These are phyloP conservation scores for Oscheius sp. DNA, from an alignment of 2,888 invertebrate species.

Conservation along the genomic window DNA sequence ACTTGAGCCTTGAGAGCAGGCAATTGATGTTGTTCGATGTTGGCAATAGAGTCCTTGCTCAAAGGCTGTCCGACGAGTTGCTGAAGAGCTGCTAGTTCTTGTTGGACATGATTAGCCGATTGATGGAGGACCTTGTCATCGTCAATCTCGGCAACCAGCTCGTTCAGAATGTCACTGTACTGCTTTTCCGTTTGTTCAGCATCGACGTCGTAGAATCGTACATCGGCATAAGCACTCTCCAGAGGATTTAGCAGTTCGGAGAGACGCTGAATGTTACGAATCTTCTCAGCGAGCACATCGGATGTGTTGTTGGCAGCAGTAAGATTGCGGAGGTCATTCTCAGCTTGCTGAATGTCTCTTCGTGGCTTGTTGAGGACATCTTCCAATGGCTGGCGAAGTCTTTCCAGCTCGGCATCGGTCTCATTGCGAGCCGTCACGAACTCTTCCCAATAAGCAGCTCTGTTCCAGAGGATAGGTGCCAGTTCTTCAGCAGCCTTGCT, in stretches of 20 bases:
- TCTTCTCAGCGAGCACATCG: slow-evolving; percentile 43
- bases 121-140: slow-evolving; percentile 52
- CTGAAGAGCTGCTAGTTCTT: slow-evolving; percentile 44
- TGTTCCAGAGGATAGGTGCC: slow-evolving; percentile 49
- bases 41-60: background rate
- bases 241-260: slow-evolving; percentile 60
- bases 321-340: slow-evolving; percentile 40
- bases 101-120: slow-evolving; percentile 47
- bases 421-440: slow-evolving; percentile 57
- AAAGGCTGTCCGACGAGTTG: slow-evolving; percentile 36
- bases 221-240: slow-evolving; percentile 63
- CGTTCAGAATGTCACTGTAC: slow-evolving; percentile 52
- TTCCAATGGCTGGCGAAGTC: slow-evolving; percentile 45
- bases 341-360: slow-evolving; percentile 40
- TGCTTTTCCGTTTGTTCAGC: slow-evolving; percentile 58
- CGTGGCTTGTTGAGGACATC: slow-evolving; percentile 40
- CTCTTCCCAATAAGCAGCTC: slow-evolving; percentile 48
- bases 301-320: slow-evolving; percentile 40
- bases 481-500: slow-evolving; percentile 43
- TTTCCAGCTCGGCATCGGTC: slow-evolving; percentile 51
- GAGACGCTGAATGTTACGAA: slow-evolving; percentile 51
- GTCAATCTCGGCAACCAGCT: slow-evolving; percentile 44
- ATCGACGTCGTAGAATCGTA: slow-evolving; percentile 64
- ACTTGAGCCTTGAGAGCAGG: slow-evolving; percentile 52
- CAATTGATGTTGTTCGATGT: slow-evolving; percentile 32